phyloP scores from a whole-genome alignment of 2,888 invertebrate species.

The Norana najaformis region DNA sequence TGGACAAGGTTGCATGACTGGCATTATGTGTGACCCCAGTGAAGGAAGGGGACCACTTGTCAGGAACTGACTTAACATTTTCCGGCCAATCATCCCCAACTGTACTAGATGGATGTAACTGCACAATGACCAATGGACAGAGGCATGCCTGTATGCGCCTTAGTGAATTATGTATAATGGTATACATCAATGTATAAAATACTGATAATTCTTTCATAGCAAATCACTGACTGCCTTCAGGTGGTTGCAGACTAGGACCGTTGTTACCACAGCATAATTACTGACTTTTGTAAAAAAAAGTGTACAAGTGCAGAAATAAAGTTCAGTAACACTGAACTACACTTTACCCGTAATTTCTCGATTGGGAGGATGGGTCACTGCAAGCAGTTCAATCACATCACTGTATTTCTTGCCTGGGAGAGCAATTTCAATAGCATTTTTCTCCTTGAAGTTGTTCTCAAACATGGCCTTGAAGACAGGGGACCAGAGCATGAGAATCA shows the following conservation, averaged over 20 bases:
- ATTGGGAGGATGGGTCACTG: slow-evolving; percentile 46
- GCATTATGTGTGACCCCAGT: no score
- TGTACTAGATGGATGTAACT: no score
- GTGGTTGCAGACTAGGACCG: no score
- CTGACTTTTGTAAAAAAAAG: neutral
- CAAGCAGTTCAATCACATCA: slow-evolving; percentile 42
- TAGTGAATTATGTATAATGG: no score
- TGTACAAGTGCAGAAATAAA: neutral
- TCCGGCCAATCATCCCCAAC: no score
- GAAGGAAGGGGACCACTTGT: no score
- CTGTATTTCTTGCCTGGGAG: slow-evolving; percentile 46
- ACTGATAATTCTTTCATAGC: neutral
- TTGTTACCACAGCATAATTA: neutral
- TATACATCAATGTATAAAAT: no score
- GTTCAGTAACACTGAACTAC: neutral
- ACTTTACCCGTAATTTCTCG: slow-evolving; percentile 44
- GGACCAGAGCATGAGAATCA: slow-evolving; percentile 47
- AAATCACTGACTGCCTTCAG: no score
- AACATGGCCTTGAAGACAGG: slow-evolving; percentile 49
- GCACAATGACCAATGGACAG: no score
- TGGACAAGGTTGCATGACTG: no score
- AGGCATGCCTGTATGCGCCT: no score
- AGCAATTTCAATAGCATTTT: slow-evolving; percentile 43
- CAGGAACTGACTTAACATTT: no score
- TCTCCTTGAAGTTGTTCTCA: slow-evolving; percentile 45